phyloP scores from a whole-genome alignment of 2,113 vertebrate species.

The Callionymus lyra region DNA sequence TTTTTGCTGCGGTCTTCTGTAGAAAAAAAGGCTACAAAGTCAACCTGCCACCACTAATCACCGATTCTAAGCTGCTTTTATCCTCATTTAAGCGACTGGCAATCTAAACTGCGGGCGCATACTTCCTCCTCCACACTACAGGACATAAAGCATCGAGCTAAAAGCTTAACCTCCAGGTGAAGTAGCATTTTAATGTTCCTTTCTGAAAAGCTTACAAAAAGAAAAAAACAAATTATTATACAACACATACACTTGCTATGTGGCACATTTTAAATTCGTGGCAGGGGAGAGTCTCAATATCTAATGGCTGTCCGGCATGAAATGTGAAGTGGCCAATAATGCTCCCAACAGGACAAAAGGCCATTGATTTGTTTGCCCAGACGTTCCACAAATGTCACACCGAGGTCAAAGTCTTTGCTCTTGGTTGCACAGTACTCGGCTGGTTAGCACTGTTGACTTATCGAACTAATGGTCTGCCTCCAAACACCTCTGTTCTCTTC shows the following conservation, averaged over 20 bases:
- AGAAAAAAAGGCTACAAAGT: conserved; percentile 45
- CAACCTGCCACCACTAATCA: conserved; percentile 40
- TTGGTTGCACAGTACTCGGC: conserved; percentile 19
- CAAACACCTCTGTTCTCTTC: too few relatives aligned
- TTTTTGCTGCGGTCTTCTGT: conserved; percentile 28
- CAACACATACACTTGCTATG: neutral
- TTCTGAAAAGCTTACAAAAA: conserved; percentile 22
- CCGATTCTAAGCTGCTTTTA: conserved; percentile 42
- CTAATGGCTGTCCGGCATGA: conserved; percentile 23
- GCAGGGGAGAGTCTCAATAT: conserved; percentile 10
- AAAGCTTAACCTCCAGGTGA: conserved; percentile 39
- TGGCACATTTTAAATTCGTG: conserved; percentile 1
- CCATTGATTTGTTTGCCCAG: conserved; percentile 33
- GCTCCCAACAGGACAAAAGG: conserved; percentile 21
- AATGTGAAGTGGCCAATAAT: conserved; percentile 21
- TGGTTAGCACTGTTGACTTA: conserved; percentile 27
- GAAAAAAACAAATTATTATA: conserved; percentile 7
- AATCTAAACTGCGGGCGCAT: conserved; percentile 26
- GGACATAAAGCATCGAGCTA: conserved; percentile 23
- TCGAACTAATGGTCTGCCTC: too few relatives aligned
- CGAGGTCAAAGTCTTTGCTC: conserved; percentile 22
- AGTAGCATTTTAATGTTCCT: conserved; percentile 22
- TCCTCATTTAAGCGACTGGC: conserved; percentile 39
- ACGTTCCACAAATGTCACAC: conserved; percentile 25
- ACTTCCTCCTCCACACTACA: conserved; percentile 17